Conservation (phyloP, 2,888 invertebrate genomes). For the Geotrupes spiniger region DNA sequence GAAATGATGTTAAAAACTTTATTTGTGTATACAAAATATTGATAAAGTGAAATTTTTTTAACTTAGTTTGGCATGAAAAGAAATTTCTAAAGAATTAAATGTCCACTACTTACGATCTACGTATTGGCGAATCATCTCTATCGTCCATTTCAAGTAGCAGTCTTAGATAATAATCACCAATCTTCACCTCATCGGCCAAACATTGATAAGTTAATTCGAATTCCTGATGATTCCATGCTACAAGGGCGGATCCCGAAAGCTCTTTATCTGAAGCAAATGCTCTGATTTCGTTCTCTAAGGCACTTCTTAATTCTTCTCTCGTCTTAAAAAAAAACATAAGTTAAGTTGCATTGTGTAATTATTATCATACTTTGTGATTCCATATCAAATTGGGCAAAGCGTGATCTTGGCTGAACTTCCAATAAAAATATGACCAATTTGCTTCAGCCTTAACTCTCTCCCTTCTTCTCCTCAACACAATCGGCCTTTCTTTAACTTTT, state of each 20-base stretch:
- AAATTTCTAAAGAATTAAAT: no score
- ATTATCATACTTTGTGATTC: slow-evolving; percentile 83
- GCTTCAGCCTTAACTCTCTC: slow-evolving; percentile 83
- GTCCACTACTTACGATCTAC: slow-evolving; percentile 74
- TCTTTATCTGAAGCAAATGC: slow-evolving; percentile 89
- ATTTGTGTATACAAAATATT: no score
- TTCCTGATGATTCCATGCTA: slow-evolving; percentile 98
- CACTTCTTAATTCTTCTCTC: slow-evolving; percentile 88
- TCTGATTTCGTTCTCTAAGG: slow-evolving; percentile 89
- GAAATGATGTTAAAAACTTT: no score
- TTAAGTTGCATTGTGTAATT: neutral
- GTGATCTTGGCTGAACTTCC: slow-evolving; percentile 92
- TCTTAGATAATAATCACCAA: slow-evolving; percentile 96
- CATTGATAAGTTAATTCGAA: slow-evolving; percentile 94
- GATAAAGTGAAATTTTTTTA: no score
- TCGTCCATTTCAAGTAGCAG: slow-evolving; percentile 89
- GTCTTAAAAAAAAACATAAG: slow-evolving; percentile 60
- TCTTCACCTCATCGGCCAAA: slow-evolving; percentile 93
- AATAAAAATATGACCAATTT: slow-evolving; percentile 94
- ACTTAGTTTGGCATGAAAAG: no score
- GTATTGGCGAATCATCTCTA: slow-evolving; percentile 79
- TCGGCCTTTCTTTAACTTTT: slow-evolving; percentile 74
- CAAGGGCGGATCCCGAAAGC: slow-evolving; percentile 72
- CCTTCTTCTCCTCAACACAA: slow-evolving; percentile 85
- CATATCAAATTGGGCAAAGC: slow-evolving; percentile 95